These are phyloP conservation scores for Yasuhikotakia modesta DNA, from an alignment of 2,797 vertebrate species.

Conservation along the genomic window DNA sequence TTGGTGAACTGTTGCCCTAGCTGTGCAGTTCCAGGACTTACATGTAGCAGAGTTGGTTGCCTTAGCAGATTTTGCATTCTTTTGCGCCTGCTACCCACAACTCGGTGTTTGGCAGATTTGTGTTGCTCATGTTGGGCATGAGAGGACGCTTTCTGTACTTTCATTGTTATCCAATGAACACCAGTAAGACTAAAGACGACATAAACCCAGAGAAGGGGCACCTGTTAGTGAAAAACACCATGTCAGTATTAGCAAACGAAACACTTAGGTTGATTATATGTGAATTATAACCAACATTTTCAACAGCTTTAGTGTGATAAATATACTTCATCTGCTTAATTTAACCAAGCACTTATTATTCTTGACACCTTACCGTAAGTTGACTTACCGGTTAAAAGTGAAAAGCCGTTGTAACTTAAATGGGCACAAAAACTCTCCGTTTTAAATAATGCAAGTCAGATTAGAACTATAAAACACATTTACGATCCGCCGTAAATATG, in stretches of 20 bases:
- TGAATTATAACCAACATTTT: not conserved
- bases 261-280: not conserved
- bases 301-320: not conserved
- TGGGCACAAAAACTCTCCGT: not conserved
- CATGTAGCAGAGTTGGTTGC: slow-evolving; percentile 56
- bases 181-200: slow-evolving; percentile 5
- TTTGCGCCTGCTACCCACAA: slow-evolving; percentile 69
- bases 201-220: slow-evolving; percentile 21
- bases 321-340: not conserved
- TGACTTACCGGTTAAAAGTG: slow-evolving; percentile 15
- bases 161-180: slow-evolving; percentile 68
- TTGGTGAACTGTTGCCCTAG: slow-evolving; percentile 63
- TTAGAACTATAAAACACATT: not conserved
- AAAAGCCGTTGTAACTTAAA: not conserved
- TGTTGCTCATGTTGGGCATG: slow-evolving; percentile 61
- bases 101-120: slow-evolving; percentile 58
- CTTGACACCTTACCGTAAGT: not conserved
- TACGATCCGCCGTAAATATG: not conserved
- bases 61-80: slow-evolving; percentile 43
- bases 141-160: slow-evolving; percentile 71
- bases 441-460: not conserved
- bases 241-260: not conserved
- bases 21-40: slow-evolving; percentile 59
- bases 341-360: not conserved
- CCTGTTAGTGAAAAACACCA: not conserved